Evolutionary conservation across 2,888 invertebrate species (phyloP).

Genomic region (Ochropleura leucogaster): DNA sequence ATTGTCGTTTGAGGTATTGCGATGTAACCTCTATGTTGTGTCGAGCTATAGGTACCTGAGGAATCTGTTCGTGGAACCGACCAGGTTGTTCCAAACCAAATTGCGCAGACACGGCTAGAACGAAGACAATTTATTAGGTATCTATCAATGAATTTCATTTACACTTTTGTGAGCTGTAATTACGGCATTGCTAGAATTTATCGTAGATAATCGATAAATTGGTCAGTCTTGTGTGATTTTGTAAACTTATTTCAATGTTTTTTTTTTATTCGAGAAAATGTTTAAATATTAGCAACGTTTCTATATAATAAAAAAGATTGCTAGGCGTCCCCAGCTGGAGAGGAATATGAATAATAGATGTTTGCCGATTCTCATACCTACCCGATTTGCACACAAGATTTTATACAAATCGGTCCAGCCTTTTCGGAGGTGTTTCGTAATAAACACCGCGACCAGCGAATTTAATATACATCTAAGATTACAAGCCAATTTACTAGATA

Average conservation of each 20-base stretch:
- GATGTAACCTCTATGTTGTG: slow-evolving; percentile 4
- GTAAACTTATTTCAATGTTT: neutral
- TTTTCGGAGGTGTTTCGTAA: too few species aligned
- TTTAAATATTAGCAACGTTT: too few species aligned
- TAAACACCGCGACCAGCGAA: too few species aligned
- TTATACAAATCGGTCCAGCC: too few species aligned
- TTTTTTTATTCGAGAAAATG: too few species aligned
- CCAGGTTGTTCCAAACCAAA: slow-evolving; percentile 47
- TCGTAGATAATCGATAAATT: neutral
- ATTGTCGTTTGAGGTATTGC: neutral
- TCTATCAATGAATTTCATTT: slow-evolving; percentile 32
- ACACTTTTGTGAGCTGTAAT: slow-evolving; percentile 29
- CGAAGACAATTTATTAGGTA: slow-evolving; percentile 46
- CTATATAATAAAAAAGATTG: too few species aligned
- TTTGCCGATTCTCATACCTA: too few species aligned
- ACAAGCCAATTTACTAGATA: neutral
- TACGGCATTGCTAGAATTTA: neutral
- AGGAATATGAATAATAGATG: too few species aligned
- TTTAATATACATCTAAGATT: too few species aligned
- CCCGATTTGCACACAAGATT: too few species aligned
- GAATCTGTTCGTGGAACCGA: slow-evolving; percentile 61
- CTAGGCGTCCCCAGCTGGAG: too few species aligned
- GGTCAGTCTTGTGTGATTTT: neutral
- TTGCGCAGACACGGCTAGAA: slow-evolving; percentile 28
- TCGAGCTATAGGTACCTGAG: slow-evolving; percentile 1